A percentile compares a stretch with the other conserved stretches of the same genome.
These are phyloP conservation scores for Phoenicopterus ruber DNA, from an alignment of 2,113 vertebrate species.

Conservation along the genomic window DNA sequence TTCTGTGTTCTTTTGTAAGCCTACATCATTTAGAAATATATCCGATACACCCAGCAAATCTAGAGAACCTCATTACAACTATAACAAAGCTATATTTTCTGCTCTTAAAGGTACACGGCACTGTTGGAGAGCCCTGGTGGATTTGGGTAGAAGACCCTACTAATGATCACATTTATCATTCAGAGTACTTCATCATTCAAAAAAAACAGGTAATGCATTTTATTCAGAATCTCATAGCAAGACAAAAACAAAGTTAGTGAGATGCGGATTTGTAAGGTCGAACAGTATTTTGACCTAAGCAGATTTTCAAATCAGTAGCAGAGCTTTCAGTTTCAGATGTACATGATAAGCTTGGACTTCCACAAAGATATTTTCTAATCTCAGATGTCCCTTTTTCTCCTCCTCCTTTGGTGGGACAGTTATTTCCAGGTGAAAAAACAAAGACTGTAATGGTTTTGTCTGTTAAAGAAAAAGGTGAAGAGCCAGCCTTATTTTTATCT, in stretches of 20 bases:
- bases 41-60: neutral
- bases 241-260: neutral
- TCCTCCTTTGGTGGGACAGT: neutral
- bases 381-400: neutral
- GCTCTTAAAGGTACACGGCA: slow-evolving; percentile 86
- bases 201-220: slow-evolving; percentile 89
- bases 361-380: neutral
- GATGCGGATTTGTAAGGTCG: neutral
- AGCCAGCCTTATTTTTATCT: neutral
- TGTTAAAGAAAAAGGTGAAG: neutral
- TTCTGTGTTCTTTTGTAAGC: neutral
- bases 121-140: slow-evolving; percentile 97
- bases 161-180: slow-evolving; percentile 99
- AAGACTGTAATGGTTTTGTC: neutral
- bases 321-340: neutral
- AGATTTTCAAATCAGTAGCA: neutral
- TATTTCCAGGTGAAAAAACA: neutral
- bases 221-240: neutral
- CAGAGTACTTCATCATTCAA: slow-evolving; percentile 95
- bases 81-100: neutral
- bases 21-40: neutral
- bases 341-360: neutral
- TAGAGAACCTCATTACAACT: neutral
- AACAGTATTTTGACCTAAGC: neutral
- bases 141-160: slow-evolving; percentile 97